Percentiles rank a stretch among this genome's conserved stretches.
phyloP scores from a whole-genome alignment of 2,888 invertebrate species.

The Leptopilina syphax region DNA sequence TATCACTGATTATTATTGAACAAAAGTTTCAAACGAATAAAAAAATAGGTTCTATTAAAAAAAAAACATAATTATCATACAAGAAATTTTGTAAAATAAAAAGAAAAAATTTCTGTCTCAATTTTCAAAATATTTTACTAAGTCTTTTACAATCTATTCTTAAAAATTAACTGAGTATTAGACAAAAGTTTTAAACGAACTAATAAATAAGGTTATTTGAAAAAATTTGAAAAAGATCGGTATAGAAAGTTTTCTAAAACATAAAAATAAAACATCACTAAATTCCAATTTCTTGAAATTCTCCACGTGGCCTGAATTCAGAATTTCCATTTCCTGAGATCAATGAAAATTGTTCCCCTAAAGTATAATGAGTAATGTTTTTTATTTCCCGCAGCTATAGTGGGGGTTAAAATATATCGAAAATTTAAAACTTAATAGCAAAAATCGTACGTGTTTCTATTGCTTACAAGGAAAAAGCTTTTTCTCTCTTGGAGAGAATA shows the following conservation, averaged over 20 bases:
- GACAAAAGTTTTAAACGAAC: no score
- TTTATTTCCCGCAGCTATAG: background rate
- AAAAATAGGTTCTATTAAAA: no score
- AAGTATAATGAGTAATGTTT: slow-evolving; percentile 45
- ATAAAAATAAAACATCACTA: background rate
- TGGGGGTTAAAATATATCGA: slow-evolving; percentile 52
- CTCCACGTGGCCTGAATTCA: slow-evolving; percentile 29
- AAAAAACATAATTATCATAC: no score
- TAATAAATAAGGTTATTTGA: no score
- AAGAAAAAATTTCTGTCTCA: no score
- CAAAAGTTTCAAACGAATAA: no score
- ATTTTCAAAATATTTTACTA: no score
- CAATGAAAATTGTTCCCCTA: slow-evolving; percentile 60
- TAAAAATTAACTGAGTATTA: no score
- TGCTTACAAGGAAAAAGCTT: slow-evolving; percentile 9
- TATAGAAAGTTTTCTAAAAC: background rate
- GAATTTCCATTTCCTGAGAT: slow-evolving; percentile 50
- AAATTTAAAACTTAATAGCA: slow-evolving; percentile 51
- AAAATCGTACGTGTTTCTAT: background rate
- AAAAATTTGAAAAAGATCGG: no score
- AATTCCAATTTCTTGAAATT: background rate
- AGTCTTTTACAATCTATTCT: no score
- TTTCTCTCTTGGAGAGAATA: background rate
- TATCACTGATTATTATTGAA: no score
- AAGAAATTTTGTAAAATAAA: no score